Evolutionary conservation across 2,113 vertebrate species (phyloP).

Genomic region (Garra rufa): DNA sequence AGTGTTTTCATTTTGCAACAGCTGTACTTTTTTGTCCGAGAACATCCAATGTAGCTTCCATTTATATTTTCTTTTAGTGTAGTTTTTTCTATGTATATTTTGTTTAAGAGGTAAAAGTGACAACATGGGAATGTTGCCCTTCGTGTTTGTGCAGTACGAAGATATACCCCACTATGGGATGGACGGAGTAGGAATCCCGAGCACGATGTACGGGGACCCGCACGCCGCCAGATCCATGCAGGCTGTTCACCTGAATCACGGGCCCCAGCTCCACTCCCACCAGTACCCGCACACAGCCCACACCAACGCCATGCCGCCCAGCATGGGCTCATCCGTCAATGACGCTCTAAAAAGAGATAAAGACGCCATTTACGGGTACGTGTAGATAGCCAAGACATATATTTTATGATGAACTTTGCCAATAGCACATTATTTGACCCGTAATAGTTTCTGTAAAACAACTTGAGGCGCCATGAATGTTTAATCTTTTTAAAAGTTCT

Average conservation of each 20-base stretch:
- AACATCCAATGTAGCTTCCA: not conserved
- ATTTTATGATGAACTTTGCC: slow-evolving; percentile 2
- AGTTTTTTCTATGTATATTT: slow-evolving; percentile 3
- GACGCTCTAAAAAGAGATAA: slow-evolving; percentile 99
- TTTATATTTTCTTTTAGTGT: slow-evolving; percentile 12
- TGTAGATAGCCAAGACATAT: slow-evolving; percentile 60
- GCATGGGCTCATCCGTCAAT: slow-evolving; percentile 97
- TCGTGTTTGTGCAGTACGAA: slow-evolving; percentile 88
- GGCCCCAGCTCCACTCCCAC: slow-evolving; percentile 95
- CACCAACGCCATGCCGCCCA: slow-evolving; percentile 94
- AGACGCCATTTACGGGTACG: slow-evolving; percentile 99
- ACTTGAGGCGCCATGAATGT: not conserved
- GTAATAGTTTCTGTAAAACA: not conserved
- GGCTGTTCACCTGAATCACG: slow-evolving; percentile 97
- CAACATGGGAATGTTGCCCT: slow-evolving; percentile 44
- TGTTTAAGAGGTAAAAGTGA: slow-evolving; percentile 33
- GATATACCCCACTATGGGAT: slow-evolving; percentile 99
- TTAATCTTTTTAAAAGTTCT: not conserved
- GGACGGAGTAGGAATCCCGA: slow-evolving; percentile 98
- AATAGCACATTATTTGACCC: slow-evolving; percentile 24
- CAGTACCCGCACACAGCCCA: slow-evolving; percentile 97
- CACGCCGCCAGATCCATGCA: slow-evolving; percentile 97
- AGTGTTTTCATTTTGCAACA: not conserved
- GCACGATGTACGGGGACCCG: slow-evolving; percentile 98
- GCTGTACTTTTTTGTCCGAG: not conserved